phyloP scores from a whole-genome alignment of 2,113 vertebrate genomes.

The Lepus americanus region DNA sequence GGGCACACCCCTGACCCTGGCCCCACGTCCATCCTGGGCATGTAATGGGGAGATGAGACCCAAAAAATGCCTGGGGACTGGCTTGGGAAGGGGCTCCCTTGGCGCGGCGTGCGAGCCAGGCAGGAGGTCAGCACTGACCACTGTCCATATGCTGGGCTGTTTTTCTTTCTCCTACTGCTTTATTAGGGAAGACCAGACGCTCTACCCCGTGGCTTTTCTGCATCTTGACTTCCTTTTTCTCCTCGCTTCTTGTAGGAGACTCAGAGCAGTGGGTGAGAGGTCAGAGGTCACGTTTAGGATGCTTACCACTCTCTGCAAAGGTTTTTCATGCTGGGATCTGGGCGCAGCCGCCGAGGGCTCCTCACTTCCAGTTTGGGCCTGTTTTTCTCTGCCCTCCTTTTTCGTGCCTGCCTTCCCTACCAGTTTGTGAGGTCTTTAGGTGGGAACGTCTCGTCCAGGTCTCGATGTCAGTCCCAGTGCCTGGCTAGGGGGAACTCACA shows the following conservation, averaged over 20 bases:
- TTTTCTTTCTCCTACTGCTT: not conserved
- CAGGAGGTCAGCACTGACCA: accelerated
- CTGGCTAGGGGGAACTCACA: not conserved
- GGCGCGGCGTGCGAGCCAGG: too few species aligned
- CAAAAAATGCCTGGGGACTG: not conserved
- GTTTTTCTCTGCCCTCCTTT: not conserved
- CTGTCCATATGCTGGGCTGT: not conserved
- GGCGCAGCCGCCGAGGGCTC: not conserved
- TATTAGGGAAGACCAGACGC: not conserved
- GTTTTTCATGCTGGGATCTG: not conserved
- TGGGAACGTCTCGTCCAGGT: not conserved
- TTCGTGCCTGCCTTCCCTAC: not conserved
- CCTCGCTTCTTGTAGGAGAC: not conserved
- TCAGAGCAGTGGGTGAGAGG: not conserved
- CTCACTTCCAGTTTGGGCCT: accelerated
- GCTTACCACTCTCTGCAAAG: not conserved
- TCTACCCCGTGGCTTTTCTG: not conserved
- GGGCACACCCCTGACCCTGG: not conserved
- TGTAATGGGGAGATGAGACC: not conserved
- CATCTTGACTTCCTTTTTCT: not conserved
- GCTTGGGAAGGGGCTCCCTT: not conserved
- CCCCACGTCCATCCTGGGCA: not conserved
- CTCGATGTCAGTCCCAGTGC: not conserved
- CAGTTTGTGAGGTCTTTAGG: constrained; percentile 49
- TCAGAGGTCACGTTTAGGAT: not conserved